phyloP scores from a whole-genome alignment of 2,888 invertebrate species.

The Ophion costatus region DNA sequence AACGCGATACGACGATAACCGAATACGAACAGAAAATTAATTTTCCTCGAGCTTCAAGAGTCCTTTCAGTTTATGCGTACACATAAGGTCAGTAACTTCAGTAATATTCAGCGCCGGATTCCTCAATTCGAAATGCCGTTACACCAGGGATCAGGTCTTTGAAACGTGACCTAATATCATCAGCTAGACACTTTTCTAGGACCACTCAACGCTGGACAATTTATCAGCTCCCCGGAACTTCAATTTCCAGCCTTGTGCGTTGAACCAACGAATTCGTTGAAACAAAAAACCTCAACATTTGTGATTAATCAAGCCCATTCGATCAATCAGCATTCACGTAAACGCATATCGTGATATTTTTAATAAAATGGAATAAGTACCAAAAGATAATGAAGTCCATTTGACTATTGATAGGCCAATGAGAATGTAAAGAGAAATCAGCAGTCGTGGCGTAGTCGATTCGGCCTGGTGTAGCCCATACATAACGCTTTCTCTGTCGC shows the following conservation, averaged over 20 bases:
- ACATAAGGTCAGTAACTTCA: not conserved
- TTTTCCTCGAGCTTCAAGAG: not conserved
- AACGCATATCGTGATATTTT: not conserved
- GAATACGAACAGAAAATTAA: not conserved
- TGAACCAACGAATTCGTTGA: too few species aligned
- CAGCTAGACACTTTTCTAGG: not conserved
- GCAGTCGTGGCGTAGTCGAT: not conserved
- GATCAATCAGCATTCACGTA: too few species aligned
- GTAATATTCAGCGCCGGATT: not conserved
- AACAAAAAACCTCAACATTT: not conserved
- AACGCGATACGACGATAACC: not conserved
- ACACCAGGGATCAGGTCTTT: not conserved
- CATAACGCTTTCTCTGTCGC: constrained; percentile 44
- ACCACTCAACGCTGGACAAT: not conserved
- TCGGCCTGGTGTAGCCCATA: constrained; percentile 2
- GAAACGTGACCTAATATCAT: constrained; percentile 8
- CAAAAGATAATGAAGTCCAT: too few species aligned
- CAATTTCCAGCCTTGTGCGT: not conserved
- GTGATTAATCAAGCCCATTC: not conserved
- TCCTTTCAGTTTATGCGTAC: not conserved
- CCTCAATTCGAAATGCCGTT: not conserved
- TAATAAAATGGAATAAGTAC: not conserved
- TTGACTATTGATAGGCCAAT: not conserved
- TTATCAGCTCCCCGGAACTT: not conserved
- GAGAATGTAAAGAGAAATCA: not conserved